Base-by-base conservation (phyloP, 2,113 vertebrate species). In the Cyprinodon brontotheroides region DNA sequence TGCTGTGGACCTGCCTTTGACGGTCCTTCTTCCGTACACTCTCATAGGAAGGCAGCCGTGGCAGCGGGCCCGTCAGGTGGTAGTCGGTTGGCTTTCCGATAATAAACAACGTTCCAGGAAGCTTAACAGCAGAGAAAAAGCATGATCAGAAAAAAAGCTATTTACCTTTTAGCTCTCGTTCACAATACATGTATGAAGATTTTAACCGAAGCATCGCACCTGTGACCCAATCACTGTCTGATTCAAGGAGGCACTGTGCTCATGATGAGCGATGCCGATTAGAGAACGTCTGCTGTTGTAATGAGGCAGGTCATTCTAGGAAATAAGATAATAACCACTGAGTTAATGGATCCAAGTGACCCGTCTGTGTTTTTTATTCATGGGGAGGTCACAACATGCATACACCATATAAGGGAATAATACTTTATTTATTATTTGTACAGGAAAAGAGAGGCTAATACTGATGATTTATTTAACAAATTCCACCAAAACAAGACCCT, bases 271-370 rank as follows among this genome's bases (percentile, higher is more conserved):
- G 3, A 64, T 1, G 43, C 48, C 40, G 65, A 88, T 86, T 72
- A 94, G 70, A 45, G 87, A 73, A 70, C 92, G 92, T 45, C 91
- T 94, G 84, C 85, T 91, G 85, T 92, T 87, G 75, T 89, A 90
- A n/a, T 86, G 89, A 0, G 72, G 81, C 15, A 81, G 79, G 0
- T 41, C 68, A 3, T 92, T 82, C 92, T 93, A 39, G 57, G n/a
- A 65, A 38, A 20, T 17, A n/a, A 77, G 1, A 39, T 65, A 9
- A 61, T 14, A 50, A 47, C 12, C 15, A 20, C 65, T 47, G 11
- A 20, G 62, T 40, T 64, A 6, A 17, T 72, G 17, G 61, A 62
- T 36, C 12, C 29, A 37, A 10, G 4, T 17, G 48, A 20, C 48
- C 15, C 48, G n/a, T 10, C 2, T 10, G 17, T 57, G 17, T 3